Evolutionary conservation across 2,888 invertebrate species (phyloP).

Genomic region (Netelia virgata): DNA sequence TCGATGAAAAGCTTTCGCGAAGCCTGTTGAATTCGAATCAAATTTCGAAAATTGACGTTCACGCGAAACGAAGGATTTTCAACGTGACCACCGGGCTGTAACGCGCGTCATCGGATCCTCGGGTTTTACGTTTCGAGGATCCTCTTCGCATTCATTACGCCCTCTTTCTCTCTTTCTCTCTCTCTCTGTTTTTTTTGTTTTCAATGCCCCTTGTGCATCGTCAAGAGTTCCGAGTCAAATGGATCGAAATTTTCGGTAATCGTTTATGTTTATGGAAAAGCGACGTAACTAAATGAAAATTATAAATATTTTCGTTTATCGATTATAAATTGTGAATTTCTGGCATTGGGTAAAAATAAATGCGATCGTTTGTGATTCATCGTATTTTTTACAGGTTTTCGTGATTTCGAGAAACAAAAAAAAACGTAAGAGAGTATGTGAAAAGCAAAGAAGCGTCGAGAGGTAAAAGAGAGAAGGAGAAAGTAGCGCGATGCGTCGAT

Average conservation of each 20-base stretch:
- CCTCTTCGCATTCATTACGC: conserved; percentile 24
- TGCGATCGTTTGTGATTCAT: too few species aligned
- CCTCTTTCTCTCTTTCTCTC: neutral
- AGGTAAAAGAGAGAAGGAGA: neutral
- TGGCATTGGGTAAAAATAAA: too few species aligned
- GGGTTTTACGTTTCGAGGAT: conserved; percentile 35
- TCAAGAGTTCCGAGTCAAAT: conserved; percentile 3
- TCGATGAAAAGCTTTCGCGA: too few species aligned
- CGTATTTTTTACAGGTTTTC: too few species aligned
- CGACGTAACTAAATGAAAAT: neutral
- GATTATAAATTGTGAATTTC: too few species aligned
- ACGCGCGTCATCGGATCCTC: conserved; percentile 37
- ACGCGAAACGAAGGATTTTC: conserved; percentile 39
- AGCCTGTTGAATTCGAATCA: conserved; percentile 17
- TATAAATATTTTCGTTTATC: too few species aligned
- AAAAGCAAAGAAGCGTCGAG: neutral
- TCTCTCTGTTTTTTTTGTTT: neutral
- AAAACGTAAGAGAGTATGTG: neutral
- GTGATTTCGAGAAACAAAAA: too few species aligned
- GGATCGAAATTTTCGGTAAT: neutral
- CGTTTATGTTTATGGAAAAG: neutral
- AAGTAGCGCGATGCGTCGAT: neutral
- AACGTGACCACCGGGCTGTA: neutral
- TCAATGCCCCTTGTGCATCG: neutral
- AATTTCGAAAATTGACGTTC: conserved; percentile 41